These are phyloP conservation scores for Halocynthia aurantium DNA, from an alignment of 23 tunicate genomes.

Conservation along the genomic window DNA sequence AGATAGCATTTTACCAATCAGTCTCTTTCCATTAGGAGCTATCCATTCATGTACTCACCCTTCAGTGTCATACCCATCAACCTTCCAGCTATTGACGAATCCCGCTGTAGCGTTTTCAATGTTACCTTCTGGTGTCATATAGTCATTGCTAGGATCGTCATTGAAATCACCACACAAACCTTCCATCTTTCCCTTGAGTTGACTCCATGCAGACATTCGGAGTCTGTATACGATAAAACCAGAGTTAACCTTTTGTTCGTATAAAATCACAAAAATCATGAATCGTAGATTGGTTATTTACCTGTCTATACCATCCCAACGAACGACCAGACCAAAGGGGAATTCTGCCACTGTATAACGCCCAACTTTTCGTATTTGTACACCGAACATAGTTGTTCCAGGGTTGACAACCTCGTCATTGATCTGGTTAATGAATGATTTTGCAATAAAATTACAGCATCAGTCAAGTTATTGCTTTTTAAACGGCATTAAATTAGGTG, in stretches of 20 bases:
- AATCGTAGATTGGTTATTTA: neutral
- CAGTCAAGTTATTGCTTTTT: too few species aligned
- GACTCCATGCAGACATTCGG: slow-evolving; percentile 39
- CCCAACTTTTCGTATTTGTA: slow-evolving; percentile 33
- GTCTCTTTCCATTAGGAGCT: too few species aligned
- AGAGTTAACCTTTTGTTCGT: neutral
- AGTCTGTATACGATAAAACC: slow-evolving; percentile 17
- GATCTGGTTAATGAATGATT: neutral
- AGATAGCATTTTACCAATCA: too few species aligned
- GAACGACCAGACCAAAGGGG: slow-evolving; percentile 31
- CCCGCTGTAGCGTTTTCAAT: slow-evolving; percentile 37
- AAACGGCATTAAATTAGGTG: too few species aligned
- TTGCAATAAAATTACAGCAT: too few species aligned
- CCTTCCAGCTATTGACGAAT: slow-evolving; percentile 70
- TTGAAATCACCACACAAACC: slow-evolving; percentile 81
- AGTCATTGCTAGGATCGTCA: slow-evolving; percentile 61
- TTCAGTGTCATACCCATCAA: slow-evolving; percentile 31
- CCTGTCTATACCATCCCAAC: slow-evolving; percentile 75
- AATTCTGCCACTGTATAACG: slow-evolving; percentile 43
- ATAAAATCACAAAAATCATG: neutral
- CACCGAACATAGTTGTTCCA: slow-evolving; percentile 33
- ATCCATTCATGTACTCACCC: neutral
- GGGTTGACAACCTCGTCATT: slow-evolving; percentile 40
- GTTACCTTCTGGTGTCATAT: slow-evolving; percentile 29
- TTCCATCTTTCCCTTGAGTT: slow-evolving; percentile 37